These are phyloP conservation scores for Tachuris rubrigastra DNA, from an alignment of 2,113 vertebrate species.

Conservation along the genomic window DNA sequence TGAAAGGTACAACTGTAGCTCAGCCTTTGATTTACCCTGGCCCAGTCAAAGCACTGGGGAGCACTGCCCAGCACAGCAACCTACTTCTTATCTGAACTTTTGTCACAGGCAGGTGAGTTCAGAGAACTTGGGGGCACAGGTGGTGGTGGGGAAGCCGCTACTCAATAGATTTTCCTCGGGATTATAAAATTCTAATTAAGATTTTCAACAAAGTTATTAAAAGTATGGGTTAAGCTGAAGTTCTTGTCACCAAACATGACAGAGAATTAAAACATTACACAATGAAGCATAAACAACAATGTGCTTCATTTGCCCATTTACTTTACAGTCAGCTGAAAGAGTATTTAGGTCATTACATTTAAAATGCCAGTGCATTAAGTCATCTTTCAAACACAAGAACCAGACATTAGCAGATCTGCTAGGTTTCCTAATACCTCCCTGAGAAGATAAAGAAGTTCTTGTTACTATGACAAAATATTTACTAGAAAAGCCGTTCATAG, in stretches of 20 bases:
- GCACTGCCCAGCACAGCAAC: not conserved
- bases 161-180: not conserved
- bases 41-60: not conserved
- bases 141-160: not conserved
- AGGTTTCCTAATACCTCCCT: not conserved
- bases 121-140: rapidly evolving
- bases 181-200: conserved; percentile 10
- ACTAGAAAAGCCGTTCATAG: not conserved
- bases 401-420: not conserved
- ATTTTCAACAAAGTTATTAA: conserved; percentile 20
- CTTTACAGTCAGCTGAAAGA: conserved; percentile 33
- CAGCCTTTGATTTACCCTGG: not conserved
- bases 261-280: conserved; percentile 54
- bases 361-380: conserved; percentile 37
- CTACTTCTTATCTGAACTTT: not conserved
- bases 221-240: conserved; percentile 6
- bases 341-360: conserved; percentile 44
- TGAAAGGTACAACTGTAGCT: not conserved
- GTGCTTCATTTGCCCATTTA: conserved; percentile 38
- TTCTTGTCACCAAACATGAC: conserved; percentile 5
- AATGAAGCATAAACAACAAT: conserved; percentile 42
- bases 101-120: not conserved
- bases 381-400: conserved; percentile 6
- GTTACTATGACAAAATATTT: not conserved
- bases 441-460: not conserved